Base-by-base conservation (phyloP, 2,797 vertebrate species). In the Megaceryle alcyon region DNA sequence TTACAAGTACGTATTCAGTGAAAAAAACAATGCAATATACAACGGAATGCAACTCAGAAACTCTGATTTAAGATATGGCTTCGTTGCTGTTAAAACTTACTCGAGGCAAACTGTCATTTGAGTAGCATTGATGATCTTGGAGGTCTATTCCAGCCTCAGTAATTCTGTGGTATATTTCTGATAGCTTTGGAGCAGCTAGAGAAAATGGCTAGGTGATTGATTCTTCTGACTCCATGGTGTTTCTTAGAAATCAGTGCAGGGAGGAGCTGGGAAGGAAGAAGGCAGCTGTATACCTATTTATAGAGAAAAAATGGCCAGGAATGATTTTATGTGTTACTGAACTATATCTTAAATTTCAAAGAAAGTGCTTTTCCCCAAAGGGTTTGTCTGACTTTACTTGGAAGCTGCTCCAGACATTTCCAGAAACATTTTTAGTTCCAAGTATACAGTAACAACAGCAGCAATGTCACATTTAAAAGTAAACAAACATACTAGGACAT, bases 211-310 rank as follows among this genome's bases (percentile, higher is more conserved):
- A 49, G 54, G 37, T 84, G 14, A 29, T 28, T 53, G 51, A n/a
- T 92, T 90, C 10, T 83, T 85, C 28, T 56, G 31, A 81, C 41
- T 88, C 48, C 31, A 23, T 15, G 49, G 4, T 83, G 61, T 92
- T 96, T 88, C 61, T 92, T 66, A 82, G 68, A 96, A 96, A 87
- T 88, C 51, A 60, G 31, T 85, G 35, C 18, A 35, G 56, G 43
- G 33, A 80, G 49, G 44, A 60, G 9, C 33, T 75, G 85, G 48
- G 16, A 88, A 84, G 37, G 53, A 88, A 72, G 69, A 87, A 71
- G 46, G 48, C 49, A 91, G 46, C 61, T 92, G 44, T 87, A 72
- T 23, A 37, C 33, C 88, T 95, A 94, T 73, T 94, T 96, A 89
- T 68, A 91, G 86, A 75, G 41, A 29, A 79, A 77, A 86, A 96